phyloP scores from a whole-genome alignment of 2,888 invertebrate genomes.

The Glaucopsyche alexis region DNA sequence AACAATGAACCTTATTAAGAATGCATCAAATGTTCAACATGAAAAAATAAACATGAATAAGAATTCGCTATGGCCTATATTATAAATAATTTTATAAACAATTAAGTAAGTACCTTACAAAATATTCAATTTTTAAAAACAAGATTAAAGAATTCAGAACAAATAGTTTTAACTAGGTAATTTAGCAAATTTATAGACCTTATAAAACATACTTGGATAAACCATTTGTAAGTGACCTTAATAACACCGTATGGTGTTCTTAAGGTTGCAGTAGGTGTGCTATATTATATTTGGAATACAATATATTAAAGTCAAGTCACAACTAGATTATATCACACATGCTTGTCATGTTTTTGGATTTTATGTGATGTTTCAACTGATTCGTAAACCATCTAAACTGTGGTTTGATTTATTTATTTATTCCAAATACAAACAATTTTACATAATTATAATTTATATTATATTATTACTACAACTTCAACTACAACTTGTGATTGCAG shows the following conservation, averaged over 20 bases:
- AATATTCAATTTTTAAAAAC: background rate
- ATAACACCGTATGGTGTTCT: constrained; percentile 4
- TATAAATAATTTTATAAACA: background rate
- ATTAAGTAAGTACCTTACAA: background rate
- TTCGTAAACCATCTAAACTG: background rate
- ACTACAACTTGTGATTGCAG: no score
- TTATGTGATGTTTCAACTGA: background rate
- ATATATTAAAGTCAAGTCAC: background rate
- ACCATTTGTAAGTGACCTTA: background rate
- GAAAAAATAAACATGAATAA: background rate
- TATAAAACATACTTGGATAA: background rate
- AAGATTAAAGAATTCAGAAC: no score
- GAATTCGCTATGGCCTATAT: background rate
- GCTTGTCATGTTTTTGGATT: background rate
- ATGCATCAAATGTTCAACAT: background rate
- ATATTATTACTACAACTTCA: no score
- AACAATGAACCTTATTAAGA: no score
- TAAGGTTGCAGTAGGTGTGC: constrained; percentile 12
- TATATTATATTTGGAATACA: background rate
- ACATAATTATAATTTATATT: no score
- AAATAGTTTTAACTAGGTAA: no score
- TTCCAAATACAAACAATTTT: no score
- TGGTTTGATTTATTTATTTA: background rate
- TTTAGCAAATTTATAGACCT: no score
- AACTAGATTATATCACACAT: background rate